These are phyloP conservation scores for Gasteruption jaculator DNA, from an alignment of 2,888 invertebrate species.

Conservation along the genomic window DNA sequence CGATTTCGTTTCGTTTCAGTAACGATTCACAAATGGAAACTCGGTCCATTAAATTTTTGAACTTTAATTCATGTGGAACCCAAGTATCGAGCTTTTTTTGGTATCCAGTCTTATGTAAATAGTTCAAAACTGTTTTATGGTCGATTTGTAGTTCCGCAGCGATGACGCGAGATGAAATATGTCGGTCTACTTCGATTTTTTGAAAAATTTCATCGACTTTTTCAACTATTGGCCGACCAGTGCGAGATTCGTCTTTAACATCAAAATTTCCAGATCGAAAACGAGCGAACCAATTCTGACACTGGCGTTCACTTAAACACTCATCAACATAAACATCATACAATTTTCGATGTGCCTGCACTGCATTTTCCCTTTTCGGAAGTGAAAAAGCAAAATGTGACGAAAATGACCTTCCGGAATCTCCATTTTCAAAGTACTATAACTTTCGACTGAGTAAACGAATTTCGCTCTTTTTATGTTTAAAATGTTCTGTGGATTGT, in stretches of 20 bases:
- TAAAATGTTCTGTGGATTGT: too few relatives aligned
- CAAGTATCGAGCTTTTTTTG: slow-evolving; percentile 21
- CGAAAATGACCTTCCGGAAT: too few relatives aligned
- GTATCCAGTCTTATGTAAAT: slow-evolving; percentile 22
- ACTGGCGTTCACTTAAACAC: slow-evolving; percentile 2
- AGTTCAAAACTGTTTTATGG: slow-evolving; percentile 22
- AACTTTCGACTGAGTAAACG: too few relatives aligned
- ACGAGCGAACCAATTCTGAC: too few relatives aligned
- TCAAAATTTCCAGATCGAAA: too few relatives aligned
- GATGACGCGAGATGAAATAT: slow-evolving; percentile 16
- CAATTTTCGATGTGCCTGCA: slow-evolving; percentile 10
- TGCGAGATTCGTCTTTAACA: slow-evolving; percentile 20
- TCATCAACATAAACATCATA: slow-evolving; percentile 1
- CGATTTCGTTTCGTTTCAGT: slow-evolving; percentile 23
- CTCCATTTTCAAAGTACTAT: too few relatives aligned
- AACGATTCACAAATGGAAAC: slow-evolving; percentile 21
- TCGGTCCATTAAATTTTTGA: slow-evolving; percentile 12
- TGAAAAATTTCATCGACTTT: slow-evolving; percentile 21
- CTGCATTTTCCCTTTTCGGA: slow-evolving; percentile 10
- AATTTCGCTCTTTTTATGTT: too few relatives aligned
- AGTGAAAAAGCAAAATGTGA: slow-evolving; percentile 12
- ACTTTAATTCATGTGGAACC: slow-evolving; percentile 17
- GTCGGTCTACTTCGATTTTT: slow-evolving; percentile 12
- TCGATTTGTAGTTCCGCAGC: slow-evolving; percentile 17
- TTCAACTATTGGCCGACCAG: slow-evolving; percentile 17